Conservation (phyloP, 1,140 invertebrate genomes). For the Drosophila seguyi region DNA sequence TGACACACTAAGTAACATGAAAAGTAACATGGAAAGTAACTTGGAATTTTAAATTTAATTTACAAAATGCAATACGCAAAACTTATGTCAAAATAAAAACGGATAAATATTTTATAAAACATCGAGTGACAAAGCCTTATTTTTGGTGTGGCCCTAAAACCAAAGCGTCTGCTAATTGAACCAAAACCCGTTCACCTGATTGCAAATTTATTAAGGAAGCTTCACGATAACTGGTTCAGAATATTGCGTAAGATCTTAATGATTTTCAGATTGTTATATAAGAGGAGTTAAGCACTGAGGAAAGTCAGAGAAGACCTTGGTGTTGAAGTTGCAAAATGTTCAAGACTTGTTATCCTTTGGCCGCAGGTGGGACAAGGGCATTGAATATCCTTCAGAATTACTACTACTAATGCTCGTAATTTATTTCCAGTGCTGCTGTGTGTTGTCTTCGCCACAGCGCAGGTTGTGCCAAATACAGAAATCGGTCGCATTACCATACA, state of each 20-base stretch:
- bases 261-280: slow-evolving; percentile 49
- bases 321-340: slow-evolving; percentile 57
- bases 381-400: not conserved
- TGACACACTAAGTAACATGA: slow-evolving; percentile 24
- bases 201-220: slow-evolving; percentile 65
- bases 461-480: slow-evolving; percentile 73
- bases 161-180: slow-evolving; percentile 44
- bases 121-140: slow-evolving; percentile 1
- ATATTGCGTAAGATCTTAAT: slow-evolving; percentile 14
- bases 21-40: slow-evolving; percentile 13
- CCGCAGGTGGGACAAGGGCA: slow-evolving; percentile 50
- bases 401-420: not conserved
- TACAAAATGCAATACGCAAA: slow-evolving; percentile 63
- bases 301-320: slow-evolving; percentile 59
- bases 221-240: slow-evolving; percentile 53
- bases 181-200: slow-evolving; percentile 41
- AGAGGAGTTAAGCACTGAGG: slow-evolving; percentile 20
- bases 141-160: slow-evolving; percentile 10
- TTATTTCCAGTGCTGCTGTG: slow-evolving; percentile 64
- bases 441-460: slow-evolving; percentile 53
- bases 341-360: slow-evolving; percentile 58
- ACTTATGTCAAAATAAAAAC: slow-evolving; percentile 62
- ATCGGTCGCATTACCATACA: slow-evolving; percentile 72
- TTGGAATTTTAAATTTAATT: slow-evolving; percentile 64
- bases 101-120: slow-evolving; percentile 67